A percentile compares a stretch with the other conserved stretches of the same genome.
These are phyloP conservation scores for Felis chaus DNA, from an alignment of 2,113 vertebrate genomes.

Conservation along the genomic window DNA sequence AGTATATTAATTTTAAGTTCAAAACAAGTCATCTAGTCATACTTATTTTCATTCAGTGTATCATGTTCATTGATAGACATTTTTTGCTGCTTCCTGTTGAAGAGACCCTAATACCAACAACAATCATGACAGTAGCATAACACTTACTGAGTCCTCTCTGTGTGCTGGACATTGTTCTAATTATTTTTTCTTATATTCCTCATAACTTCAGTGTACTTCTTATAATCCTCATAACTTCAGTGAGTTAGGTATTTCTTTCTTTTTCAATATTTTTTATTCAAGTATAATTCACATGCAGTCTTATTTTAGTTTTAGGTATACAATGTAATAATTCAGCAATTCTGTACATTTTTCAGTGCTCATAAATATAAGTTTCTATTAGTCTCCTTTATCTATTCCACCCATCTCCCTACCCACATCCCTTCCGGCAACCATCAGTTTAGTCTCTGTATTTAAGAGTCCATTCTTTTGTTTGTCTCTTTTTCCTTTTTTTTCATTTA, in stretches of 20 bases:
- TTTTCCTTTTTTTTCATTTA: neutral
- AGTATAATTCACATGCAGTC: neutral
- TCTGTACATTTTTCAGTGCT: neutral
- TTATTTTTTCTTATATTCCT: neutral
- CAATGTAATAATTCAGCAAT: neutral
- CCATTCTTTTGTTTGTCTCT: neutral
- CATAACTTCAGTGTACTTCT: neutral
- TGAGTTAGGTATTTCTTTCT: conserved; percentile 14
- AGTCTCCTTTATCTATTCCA: neutral
- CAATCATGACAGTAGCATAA: neutral
- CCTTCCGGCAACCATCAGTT: neutral
- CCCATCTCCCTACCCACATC: neutral
- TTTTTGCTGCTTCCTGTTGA: neutral
- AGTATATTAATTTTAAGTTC: neutral
- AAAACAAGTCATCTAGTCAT: neutral
- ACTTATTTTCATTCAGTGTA: neutral
- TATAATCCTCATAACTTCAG: neutral
- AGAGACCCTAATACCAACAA: neutral
- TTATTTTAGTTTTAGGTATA: neutral
- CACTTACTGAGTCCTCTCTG: neutral
- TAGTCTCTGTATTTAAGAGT: neutral
- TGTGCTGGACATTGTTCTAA: neutral
- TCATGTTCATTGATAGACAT: neutral
- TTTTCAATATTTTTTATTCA: neutral
- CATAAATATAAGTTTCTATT: neutral